Conservation (phyloP, 2,888 invertebrate species). For the Ceramica pisi region DNA sequence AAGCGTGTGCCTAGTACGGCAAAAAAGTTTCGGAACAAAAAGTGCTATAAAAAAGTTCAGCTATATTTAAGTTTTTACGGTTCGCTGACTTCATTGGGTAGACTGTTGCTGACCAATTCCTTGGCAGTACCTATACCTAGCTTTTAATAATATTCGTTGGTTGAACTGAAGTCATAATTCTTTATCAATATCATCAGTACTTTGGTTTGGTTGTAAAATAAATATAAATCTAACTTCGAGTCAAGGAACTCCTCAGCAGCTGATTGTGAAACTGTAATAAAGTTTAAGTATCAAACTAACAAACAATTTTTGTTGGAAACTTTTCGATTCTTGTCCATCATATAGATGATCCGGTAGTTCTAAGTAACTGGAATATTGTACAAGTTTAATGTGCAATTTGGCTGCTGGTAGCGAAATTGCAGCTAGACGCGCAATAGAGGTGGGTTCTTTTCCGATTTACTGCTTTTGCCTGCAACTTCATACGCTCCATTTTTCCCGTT, state of each 20-base stretch:
- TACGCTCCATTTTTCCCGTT: too few relatives aligned
- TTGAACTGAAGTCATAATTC: conserved; percentile 5
- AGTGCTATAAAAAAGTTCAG: conserved; percentile 5
- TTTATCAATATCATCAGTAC: conserved; percentile 18
- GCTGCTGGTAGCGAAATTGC: conserved; percentile 32
- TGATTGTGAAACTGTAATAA: conserved; percentile 27
- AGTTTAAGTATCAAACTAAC: conserved; percentile 19
- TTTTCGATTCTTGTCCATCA: conserved; percentile 23
- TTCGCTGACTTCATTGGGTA: conserved; percentile 13
- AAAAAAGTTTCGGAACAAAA: conserved; percentile 27
- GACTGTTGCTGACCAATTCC: background rate
- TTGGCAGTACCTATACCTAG: background rate
- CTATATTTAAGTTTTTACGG: conserved; percentile 9
- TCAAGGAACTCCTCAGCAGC: conserved; percentile 18
- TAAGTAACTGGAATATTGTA: conserved; percentile 28
- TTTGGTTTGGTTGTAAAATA: conserved; percentile 11
- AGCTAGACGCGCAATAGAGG: conserved; percentile 43
- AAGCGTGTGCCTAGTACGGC: background rate
- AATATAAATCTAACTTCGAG: conserved; percentile 9
- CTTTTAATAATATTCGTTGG: background rate
- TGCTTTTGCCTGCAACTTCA: too few relatives aligned
- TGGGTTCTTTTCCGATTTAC: conserved; percentile 20
- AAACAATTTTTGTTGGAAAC: conserved; percentile 20
- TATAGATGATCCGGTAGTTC: background rate
- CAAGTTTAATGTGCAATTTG: conserved; percentile 52